Base-by-base conservation (phyloP, 2,797 vertebrate genomes). In the Muraenolepis orangiensis region DNA sequence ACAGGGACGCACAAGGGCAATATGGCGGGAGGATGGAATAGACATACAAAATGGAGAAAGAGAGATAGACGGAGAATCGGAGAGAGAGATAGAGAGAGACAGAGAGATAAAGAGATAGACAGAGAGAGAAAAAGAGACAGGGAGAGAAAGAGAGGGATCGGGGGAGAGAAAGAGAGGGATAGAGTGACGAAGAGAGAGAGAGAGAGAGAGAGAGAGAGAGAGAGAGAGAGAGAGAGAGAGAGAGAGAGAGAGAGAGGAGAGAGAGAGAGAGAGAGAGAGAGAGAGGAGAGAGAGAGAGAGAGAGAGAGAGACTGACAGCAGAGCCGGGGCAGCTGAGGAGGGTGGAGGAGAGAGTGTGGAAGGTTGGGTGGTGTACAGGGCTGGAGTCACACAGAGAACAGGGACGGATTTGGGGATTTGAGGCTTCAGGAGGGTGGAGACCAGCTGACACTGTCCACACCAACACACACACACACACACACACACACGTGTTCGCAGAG, bases 321-420 rank as follows among this genome's bases (percentile, higher is more conserved):
- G 42, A 51, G 42, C 20, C 12, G 42, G 18, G 42, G 42, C 42
- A 51, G 42, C 42, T 51, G 42, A 51, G 42, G 42, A 51, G 42
- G 42, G 40, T 14, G 40, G 40, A 2, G 40, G 1, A 4, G 32
- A 4, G 32, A 8, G 3, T 3, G 32, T 34, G 32, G 32, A 4
- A 8, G 32, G 3, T 3, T 3, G 3, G 32, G 32, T 34, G 32
- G 32, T 34, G 32, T 8, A 34, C 32, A 51, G 42, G 12, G 42
- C 32, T 51, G 18, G 16, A 87, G 83, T 87, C 82, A 84, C 82
- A 84, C 76, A 76, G 85, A 77, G 74, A 72, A 81, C 78, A 75
- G 78, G 80, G 80, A 80, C 86, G 86, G 88, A 91, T 91, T 89
- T 89, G 84, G 87, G 87, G 85, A 81, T 91, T 89, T 92, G 81